A percentile compares a stretch with the other conserved stretches of the same genome.
phyloP scores from a whole-genome alignment of 2,888 invertebrate species.

The Drosophila lutescens region DNA sequence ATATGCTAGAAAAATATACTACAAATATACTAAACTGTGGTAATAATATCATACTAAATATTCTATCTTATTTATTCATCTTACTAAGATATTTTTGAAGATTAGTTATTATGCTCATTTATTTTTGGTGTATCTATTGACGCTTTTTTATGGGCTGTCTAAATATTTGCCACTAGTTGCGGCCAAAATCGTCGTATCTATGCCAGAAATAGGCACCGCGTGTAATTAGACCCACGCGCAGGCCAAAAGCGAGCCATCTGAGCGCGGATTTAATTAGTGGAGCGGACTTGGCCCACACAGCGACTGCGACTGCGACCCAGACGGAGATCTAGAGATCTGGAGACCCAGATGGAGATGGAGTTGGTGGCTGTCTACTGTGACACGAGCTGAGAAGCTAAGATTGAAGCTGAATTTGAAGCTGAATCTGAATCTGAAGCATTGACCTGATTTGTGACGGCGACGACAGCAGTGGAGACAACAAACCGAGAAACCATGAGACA shows the following conservation, averaged over 20 bases:
- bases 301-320: constrained; percentile 3
- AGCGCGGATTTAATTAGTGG: constrained; percentile 29
- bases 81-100: too few relatives aligned
- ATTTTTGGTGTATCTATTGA: too few relatives aligned
- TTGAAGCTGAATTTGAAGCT: constrained; percentile 21
- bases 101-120: too few relatives aligned
- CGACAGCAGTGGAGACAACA: constrained; percentile 32
- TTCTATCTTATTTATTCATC: too few relatives aligned
- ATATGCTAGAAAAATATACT: too few relatives aligned
- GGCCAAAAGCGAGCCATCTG: constrained; percentile 19
- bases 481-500: neutral
- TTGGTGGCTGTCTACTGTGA: constrained; percentile 5
- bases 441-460: constrained; percentile 59
- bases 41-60: too few relatives aligned
- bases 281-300: constrained; percentile 10
- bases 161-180: constrained; percentile 51
- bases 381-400: constrained; percentile 37
- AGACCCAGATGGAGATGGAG: neutral
- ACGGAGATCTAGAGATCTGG: constrained; percentile 1
- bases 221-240: constrained; percentile 61
- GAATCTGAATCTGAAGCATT: constrained; percentile 53
- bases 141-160: constrained; percentile 3
- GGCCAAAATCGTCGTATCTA: constrained; percentile 2
- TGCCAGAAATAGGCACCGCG: constrained; percentile 21
- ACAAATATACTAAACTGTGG: too few relatives aligned